Base-by-base conservation (phyloP, 2,113 vertebrate species). In the Dunckerocampus dactyliophorus region DNA sequence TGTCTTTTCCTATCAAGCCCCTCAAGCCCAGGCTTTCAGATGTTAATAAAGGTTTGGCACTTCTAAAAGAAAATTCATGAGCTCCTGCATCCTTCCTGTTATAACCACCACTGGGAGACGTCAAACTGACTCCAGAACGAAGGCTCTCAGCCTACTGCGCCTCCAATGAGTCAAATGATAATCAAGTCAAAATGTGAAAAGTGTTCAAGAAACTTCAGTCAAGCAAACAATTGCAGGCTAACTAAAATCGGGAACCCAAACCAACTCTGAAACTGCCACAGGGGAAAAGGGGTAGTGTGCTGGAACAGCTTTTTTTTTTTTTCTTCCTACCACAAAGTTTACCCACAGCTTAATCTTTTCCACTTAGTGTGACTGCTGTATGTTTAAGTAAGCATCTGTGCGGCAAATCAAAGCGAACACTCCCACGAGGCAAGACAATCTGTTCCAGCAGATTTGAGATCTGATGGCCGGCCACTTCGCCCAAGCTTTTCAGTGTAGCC, bases 121-220 rank as follows among this genome's bases (percentile, higher is more conserved):
- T 60, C 65, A 68, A 66, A 20, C 62, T n/a, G 65, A 34, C 31
- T 34, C 4, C 31, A 34, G 31, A 34, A 34, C 31, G 4, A 34
- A 73, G 71, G 62, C 64, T 3, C 66, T 73, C 72, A 69, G 75
- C 80, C 74, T 39, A 63, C 71, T 58, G 22, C 0, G 42, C 54
- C 69, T 64, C 69, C 72, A 73, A 73, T 21, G 62, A 54, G 67
- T 62, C 69, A 72, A 75, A 75, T 21, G 62, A 54, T 58, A 48
- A 43, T 70, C 10, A 19, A 62, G 67, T 50, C 57, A 74, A 60
- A 61, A 47, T 17, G 63, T 1, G 49, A 62, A 58, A 59, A 48
- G 47, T 43, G 19, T 37, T 37, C 7, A 65, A 49, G 63, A 49
- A 45, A 72, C 57, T 49, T 9, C 9, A 6, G 4, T 8, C 34